Evolutionary conservation across 2,888 invertebrate species (phyloP), one percentile per base, ranked within the genome.

Genomic region (Ecliptopera silaceata): DNA sequence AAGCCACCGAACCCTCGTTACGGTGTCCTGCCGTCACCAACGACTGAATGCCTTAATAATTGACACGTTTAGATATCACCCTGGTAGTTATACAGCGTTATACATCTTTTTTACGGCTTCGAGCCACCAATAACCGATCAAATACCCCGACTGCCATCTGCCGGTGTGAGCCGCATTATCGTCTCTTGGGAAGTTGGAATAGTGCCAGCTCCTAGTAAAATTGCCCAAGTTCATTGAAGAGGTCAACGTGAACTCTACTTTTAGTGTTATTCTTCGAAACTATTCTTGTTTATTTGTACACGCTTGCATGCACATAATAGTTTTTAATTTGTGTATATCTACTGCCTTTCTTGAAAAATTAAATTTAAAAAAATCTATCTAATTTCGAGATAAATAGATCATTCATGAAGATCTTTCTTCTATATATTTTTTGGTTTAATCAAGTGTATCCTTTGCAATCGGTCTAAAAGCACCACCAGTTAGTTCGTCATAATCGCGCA

Each of bases 181-280:
- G 66, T 68, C 64, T 71, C 69, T 79, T 84, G 83, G 81, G 73
- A 51, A 62, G 26, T 77, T 84, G 83, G 81, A 74, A 49, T 62
- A 26, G 45, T 78, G 82, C 83, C 83, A 82, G 71, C 62, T 60
- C 68, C 74, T 74, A 77, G 74, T 72, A 72, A 75, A 74, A 77
- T 71, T 71, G 71, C 70, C 73, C 80, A 80, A 80, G 81, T 83
- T 81, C 83, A 84, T 79, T 80, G 77, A 80, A 73, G 74, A 75
- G 71, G 68, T 72, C 75, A 71, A 72, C 71, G 67, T 62, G 56
- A 69, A 71, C 69, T 73, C 70, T 64, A 69, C 69, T 72, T 77
- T 76, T 71, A 73, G 63, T 77, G 66, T 62, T 66, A 69, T 75
- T 74, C 69, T 72, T 71, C 42, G 64, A 70, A 75, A 73, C 68